Base-by-base conservation (phyloP, 2,113 vertebrate species). In the Cyprinodon brontotheroides region DNA sequence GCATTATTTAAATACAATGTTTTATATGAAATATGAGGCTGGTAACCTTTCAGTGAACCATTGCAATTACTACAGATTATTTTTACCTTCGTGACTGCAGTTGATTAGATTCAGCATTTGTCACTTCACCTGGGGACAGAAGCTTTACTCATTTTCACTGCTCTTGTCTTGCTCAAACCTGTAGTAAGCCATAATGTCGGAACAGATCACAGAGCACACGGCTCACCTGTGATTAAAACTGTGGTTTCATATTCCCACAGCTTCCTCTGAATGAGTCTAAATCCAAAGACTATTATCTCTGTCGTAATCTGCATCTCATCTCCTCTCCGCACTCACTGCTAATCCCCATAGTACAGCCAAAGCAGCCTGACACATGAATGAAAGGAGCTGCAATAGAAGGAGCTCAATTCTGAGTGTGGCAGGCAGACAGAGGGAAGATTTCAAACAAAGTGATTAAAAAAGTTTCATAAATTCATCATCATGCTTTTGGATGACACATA, bases 241-340 rank as follows among this genome's bases (percentile, higher is more conserved):
- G 59, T 50, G 68, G 69, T 75, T 78, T 80, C 82, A 67, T 66
- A 77, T 79, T 80, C 63, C 74, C 67, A 59, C 61, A 75, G 77
- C 64, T 41, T 81, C 67, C 48, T 76, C 76, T 62, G 72, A 81
- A 69, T 74, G 75, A 79, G 68, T 83, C 66, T 88, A 83, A 90
- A 90, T 79, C 83, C 80, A 89, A 89, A 91, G 73, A 82, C 79
- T 76, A 89, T 92, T 89, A 90, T 91, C 86, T 87, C 74, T 89
- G 81, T 79, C 68, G 29, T 92, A 92, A 92, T 92, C 88, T 88
- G 85, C 70, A 90, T 87, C 82, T 91, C 72, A 85, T 87, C 85
- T 87, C 79, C 72, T 82, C 76, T 86, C 81, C 71, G 81, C 73
- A 77, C 68, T 86, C 70, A 48, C 77, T 79, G 39, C 74, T 92